A percentile compares a stretch with the other conserved stretches of the same genome.
phyloP scores from a whole-genome alignment of 2,797 vertebrate species.

The Bovichtus diacanthus region DNA sequence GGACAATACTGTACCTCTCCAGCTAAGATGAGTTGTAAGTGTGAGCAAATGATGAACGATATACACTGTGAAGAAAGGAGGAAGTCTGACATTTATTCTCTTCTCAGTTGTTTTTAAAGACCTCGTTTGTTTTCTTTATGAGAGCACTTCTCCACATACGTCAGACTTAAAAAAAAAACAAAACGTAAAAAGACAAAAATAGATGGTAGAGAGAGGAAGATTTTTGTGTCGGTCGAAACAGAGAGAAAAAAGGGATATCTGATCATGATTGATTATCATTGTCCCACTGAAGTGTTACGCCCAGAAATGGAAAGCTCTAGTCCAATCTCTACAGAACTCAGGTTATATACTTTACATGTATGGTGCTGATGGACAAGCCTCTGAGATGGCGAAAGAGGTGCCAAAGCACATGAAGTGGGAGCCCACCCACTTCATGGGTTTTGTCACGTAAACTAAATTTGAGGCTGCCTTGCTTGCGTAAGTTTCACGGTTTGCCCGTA shows the following conservation, averaged over 20 bases:
- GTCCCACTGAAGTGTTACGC: slow-evolving; percentile 24
- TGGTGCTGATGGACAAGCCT: slow-evolving; percentile 40
- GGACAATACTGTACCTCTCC: slow-evolving; percentile 7
- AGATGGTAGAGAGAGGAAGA: not conserved
- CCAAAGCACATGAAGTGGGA: slow-evolving; percentile 65
- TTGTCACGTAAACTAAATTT: slow-evolving; percentile 68
- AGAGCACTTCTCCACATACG: not conserved
- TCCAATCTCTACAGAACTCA: slow-evolving; percentile 76
- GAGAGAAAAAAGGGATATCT: slow-evolving; percentile 8
- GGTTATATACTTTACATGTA: slow-evolving; percentile 50
- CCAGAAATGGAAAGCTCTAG: slow-evolving; percentile 43
- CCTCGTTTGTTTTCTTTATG: not conserved
- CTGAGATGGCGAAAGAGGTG: slow-evolving; percentile 39
- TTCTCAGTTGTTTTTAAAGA: not conserved
- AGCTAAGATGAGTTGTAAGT: too few relatives aligned
- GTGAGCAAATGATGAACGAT: too few relatives aligned
- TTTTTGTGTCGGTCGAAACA: not conserved
- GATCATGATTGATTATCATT: not conserved
- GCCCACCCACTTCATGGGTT: slow-evolving; percentile 73
- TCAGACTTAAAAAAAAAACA: slow-evolving; percentile 8
- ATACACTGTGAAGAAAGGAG: not conserved
- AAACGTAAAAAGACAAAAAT: not conserved
- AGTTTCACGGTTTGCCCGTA: slow-evolving; percentile 59
- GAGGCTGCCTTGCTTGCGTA: slow-evolving; percentile 76
- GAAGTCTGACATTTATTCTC: slow-evolving; percentile 1